Evolutionary conservation across 2,113 vertebrate species (phyloP).

Genomic region (Bos javanicus): DNA sequence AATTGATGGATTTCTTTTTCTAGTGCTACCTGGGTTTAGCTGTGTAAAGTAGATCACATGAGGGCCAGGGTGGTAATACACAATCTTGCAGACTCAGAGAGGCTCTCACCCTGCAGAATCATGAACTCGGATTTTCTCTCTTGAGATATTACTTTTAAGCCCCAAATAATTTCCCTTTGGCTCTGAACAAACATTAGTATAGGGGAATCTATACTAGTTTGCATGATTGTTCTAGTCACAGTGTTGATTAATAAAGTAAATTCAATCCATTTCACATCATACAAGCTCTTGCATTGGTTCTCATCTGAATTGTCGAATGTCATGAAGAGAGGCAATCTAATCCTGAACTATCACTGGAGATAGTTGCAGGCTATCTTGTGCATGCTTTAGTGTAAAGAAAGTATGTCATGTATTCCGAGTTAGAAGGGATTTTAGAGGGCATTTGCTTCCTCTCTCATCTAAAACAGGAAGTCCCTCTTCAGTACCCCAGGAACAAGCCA

Average conservation of each 20-base stretch:
- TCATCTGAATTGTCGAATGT: conserved; percentile 8
- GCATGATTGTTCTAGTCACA: background rate
- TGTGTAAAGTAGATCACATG: background rate
- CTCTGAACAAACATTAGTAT: background rate
- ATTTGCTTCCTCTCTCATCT: background rate
- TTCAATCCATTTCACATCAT: background rate
- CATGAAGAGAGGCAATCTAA: conserved; percentile 5
- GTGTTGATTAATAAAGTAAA: conserved; percentile 48
- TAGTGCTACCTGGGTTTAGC: background rate
- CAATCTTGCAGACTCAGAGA: background rate
- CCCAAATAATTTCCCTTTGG: background rate
- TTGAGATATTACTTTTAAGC: background rate
- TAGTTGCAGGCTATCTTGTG: background rate
- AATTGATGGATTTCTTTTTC: background rate
- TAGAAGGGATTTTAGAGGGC: background rate
- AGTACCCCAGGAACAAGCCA: background rate
- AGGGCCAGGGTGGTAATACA: background rate
- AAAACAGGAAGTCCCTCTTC: background rate
- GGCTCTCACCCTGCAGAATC: background rate
- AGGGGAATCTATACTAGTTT: conserved; percentile 13
- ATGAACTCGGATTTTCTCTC: background rate
- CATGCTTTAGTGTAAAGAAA: background rate
- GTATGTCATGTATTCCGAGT: background rate
- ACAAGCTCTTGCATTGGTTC: conserved; percentile 27
- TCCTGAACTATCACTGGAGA: conserved; percentile 19